Conservation (phyloP, 2,113 vertebrate genomes). For the Paracanthobrama guichenoti region DNA sequence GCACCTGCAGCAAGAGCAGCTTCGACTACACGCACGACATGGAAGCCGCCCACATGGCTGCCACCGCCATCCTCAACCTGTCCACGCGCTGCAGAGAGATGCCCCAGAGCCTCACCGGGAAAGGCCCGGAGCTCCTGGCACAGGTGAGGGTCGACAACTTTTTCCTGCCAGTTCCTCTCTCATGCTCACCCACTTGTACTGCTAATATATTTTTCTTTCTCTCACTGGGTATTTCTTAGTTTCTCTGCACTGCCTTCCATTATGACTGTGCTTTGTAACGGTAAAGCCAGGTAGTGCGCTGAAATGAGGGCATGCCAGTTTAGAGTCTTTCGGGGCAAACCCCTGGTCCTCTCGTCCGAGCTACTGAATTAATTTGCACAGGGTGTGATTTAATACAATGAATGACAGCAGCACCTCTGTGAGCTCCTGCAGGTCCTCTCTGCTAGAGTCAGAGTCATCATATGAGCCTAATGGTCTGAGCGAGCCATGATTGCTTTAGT, state of each 20-base stretch:
- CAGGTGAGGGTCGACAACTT: slow-evolving; percentile 77
- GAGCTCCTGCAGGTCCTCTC: slow-evolving; percentile 8
- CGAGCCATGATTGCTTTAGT: slow-evolving; percentile 40
- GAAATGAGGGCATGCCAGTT: not conserved
- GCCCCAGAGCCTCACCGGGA: slow-evolving; percentile 90
- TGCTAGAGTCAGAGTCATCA: slow-evolving; percentile 23
- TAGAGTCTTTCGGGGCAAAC: not conserved
- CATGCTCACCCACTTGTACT: not conserved
- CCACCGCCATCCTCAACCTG: slow-evolving; percentile 97
- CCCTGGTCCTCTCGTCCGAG: not conserved
- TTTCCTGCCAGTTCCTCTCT: not conserved
- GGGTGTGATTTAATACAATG: not conserved
- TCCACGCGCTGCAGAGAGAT: slow-evolving; percentile 97
- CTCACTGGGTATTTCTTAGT: not conserved
- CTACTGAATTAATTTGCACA: not conserved
- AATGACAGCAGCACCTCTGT: not conserved
- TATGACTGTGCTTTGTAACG: not conserved
- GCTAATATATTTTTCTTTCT: slow-evolving; percentile 14
- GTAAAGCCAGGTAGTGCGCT: not conserved
- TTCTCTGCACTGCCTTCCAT: not conserved
- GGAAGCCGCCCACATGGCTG: slow-evolving; percentile 99
- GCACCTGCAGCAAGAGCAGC: slow-evolving; percentile 99
- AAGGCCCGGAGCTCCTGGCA: slow-evolving; percentile 88
- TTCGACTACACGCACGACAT: slow-evolving; percentile 98
- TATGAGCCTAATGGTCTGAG: slow-evolving; percentile 29